Evolutionary conservation across 1,140 invertebrate genomes (phyloP), one percentile per base, ranked within the genome.

Genomic region (Sarcophaga peregrina): DNA sequence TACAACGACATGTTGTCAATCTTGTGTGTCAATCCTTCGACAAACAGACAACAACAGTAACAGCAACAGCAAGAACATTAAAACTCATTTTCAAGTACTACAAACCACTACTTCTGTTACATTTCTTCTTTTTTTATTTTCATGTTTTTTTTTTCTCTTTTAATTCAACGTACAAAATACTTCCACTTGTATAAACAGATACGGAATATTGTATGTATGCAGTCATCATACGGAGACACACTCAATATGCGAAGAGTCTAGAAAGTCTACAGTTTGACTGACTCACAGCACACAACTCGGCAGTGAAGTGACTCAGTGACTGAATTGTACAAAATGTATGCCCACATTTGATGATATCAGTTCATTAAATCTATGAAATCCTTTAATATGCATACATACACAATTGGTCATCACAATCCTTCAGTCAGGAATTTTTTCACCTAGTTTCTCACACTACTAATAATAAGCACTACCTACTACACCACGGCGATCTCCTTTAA

Each of bases 1-100:
- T 17, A 58, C 78, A 50, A 83, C 83, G 83, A 83, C 83, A 83
- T 83, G 78, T 83, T 83, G 83, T 83, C 83, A 83, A 83, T 83
- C 83, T 83, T 80, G 62, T 80, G 78, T 75, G 83, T 83, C 83
- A 83, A 83, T 74, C 83, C 80, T 37, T 50, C 75, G 37, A 78
- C 50, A 78, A 76, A 76, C 17, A 76, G 47, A 72, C 62, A 25
- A 11, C 62, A 48, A 47, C 37, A 48, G 45, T 17, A 75, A 47
- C 62, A 72, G 3, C 62, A 72, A 25, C 58, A 62, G 58, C 58
- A 62, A 15, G 5, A 62, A 54, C 52, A 54, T n/a, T 45, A 46
- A 74, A 74, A 78, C 75, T 78, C 75, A 78, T 78, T 78, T 78
- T 78, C 75, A 78, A 78, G 75, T 78, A 50, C 62, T 68, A 25